Evolutionary conservation across 2,797 vertebrate genomes (phyloP), one percentile per base, ranked within the genome.

Genomic region (Pseudotriccus pelzelni): DNA sequence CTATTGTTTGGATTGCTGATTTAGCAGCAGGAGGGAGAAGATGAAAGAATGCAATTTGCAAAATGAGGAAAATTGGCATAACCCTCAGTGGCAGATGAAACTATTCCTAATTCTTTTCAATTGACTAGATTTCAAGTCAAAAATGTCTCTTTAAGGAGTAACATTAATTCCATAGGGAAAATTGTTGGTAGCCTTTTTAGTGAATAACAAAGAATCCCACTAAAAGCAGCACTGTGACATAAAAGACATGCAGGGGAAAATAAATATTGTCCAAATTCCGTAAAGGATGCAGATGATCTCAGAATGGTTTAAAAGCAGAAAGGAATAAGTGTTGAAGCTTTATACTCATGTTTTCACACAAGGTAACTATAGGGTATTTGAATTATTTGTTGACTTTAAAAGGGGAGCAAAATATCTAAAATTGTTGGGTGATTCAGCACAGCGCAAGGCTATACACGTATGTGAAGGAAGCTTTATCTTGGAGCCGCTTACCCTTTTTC

Each of bases 1-100:
- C 77, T 84, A 2, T 93, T 95, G 74, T 95, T 96, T 70, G 73
- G 56, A 62, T 88, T 2, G 2, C 69, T 84, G 62, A 81, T 90
- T 74, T 82, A 93, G 70, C 76, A 83, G 58, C 1, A 13, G 44
- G n/a, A 30, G 66, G 32, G 36, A 39, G 60, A 56, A 94, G 59
- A 92, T 85, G 62, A 95, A 91, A 91, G 76, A 66, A 67, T 89
- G 56, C 66, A 79, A 72, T 92, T 84, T 94, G 49, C 70, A 86
- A 84, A 94, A 93, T 81, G 55, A 81, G 56, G 41, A 86, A 83
- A 84, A 66, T 53, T 91, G 68, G 67, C 68, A 62, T 80, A 56
- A 84, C 27, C 62, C 55, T 93, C 44, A 76, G 64, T 89, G 50
- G 28, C 66, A 94, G 68, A 80, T 86, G 28, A 85, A 93, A 83